Conservation (phyloP, 2,888 invertebrate species). For the Pseudococcus longispinus region DNA sequence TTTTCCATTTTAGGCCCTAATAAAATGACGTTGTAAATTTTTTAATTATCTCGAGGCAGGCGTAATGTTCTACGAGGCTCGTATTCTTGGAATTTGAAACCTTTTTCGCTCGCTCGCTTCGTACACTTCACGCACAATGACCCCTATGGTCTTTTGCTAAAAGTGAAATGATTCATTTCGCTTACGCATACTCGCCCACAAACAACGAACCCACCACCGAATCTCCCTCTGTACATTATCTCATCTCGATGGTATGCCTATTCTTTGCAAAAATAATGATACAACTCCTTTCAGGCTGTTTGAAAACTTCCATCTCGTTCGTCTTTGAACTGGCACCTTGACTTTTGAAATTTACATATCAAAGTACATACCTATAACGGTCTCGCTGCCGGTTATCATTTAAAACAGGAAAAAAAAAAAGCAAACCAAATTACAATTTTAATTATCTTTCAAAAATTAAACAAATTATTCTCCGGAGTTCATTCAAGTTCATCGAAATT, state of each 20-base stretch:
- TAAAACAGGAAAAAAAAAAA: neutral
- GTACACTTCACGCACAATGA: neutral
- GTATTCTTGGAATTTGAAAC: neutral
- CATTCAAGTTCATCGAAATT: neutral
- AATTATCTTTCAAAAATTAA: neutral
- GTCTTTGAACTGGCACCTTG: neutral
- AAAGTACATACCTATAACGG: neutral
- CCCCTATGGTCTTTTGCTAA: neutral
- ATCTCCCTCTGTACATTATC: neutral
- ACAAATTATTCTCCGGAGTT: neutral
- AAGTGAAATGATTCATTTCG: neutral
- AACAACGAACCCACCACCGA: neutral
- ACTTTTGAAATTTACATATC: neutral
- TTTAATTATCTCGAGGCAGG: neutral
- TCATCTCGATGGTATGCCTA: slow-evolving; percentile 23
- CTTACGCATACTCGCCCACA: neutral
- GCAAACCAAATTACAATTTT: neutral
- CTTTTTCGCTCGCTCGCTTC: neutral
- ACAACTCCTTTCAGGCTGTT: neutral
- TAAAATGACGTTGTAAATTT: neutral
- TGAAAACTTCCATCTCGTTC: neutral
- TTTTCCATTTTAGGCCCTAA: neutral
- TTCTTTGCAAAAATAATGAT: neutral
- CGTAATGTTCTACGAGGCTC: too few species aligned
- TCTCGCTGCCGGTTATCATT: neutral